Conservation (phyloP, 2,888 invertebrate species). For the Nysson spinosus region DNA sequence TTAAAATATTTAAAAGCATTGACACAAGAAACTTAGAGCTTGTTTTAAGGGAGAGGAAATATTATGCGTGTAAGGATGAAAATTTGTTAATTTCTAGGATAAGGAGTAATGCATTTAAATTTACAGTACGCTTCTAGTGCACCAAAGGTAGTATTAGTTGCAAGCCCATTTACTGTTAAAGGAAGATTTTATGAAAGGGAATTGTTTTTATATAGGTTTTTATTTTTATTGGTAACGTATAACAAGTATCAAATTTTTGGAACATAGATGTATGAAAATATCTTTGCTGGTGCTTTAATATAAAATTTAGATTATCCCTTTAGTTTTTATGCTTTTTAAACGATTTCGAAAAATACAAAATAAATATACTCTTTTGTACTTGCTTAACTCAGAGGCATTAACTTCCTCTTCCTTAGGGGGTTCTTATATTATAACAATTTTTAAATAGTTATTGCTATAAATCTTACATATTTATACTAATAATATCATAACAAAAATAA, state of each 20-base stretch:
- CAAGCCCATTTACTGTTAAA: not conserved
- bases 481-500: constrained; percentile 9
- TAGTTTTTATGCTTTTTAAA: not conserved
- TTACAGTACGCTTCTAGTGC: too few species aligned
- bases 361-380: not conserved
- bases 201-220: not conserved
- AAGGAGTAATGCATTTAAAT: too few species aligned
- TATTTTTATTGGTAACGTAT: constrained; percentile 4
- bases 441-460: not conserved
- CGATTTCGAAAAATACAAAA: not conserved
- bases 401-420: not conserved
- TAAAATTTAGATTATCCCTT: too few species aligned
- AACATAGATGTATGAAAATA: too few species aligned
- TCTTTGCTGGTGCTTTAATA: too few species aligned
- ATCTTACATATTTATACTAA: not conserved
- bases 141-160: too few species aligned
- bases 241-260: constrained; percentile 10
- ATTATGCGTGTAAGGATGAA: too few species aligned
- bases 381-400: not conserved
- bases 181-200: not conserved
- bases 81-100: too few species aligned
- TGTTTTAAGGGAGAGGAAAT: too few species aligned
- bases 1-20: not conserved
- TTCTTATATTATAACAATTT: not conserved
- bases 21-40: too few species aligned